A percentile compares a stretch with the other conserved stretches of the same genome.
These are phyloP conservation scores for Mohoua ochrocephala DNA, from an alignment of 2,113 vertebrate genomes.

Conservation along the genomic window DNA sequence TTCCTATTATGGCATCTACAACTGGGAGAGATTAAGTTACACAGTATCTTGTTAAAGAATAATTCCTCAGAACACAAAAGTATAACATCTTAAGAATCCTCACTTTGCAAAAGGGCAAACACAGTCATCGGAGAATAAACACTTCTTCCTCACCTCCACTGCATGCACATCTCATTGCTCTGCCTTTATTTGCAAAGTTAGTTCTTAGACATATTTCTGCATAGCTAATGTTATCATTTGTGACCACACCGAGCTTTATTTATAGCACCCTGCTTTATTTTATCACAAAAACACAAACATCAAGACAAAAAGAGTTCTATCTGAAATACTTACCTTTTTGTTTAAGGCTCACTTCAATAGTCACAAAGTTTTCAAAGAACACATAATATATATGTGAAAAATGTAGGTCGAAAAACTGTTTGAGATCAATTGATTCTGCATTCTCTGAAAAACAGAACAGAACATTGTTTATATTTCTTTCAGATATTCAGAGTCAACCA, in stretches of 20 bases:
- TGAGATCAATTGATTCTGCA: conserved; percentile 90
- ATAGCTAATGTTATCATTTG: background rate
- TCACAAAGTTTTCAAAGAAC: conserved; percentile 99
- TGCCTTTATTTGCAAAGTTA: background rate
- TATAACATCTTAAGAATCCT: background rate
- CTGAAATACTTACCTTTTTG: conserved; percentile 86
- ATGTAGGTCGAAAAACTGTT: conserved; percentile 94
- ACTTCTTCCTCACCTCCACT: background rate
- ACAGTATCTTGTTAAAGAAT: background rate
- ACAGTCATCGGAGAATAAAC: background rate
- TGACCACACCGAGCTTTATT: background rate
- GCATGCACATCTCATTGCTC: background rate
- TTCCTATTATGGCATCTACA: background rate
- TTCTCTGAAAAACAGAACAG: conserved; percentile 84
- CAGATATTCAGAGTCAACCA: background rate
- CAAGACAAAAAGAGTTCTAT: background rate
- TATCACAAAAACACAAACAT: background rate
- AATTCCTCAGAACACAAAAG: background rate
- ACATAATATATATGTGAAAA: conserved; percentile 99
- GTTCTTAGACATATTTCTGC: background rate
- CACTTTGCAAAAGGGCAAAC: background rate
- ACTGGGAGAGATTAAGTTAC: background rate
- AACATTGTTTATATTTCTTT: background rate
- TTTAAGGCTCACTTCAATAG: conserved; percentile 94
- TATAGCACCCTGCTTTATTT: background rate